A percentile compares a stretch with the other conserved stretches of the same genome.
Conservation (phyloP, 2,888 invertebrate genomes). For the Heteromurus nitidus region DNA sequence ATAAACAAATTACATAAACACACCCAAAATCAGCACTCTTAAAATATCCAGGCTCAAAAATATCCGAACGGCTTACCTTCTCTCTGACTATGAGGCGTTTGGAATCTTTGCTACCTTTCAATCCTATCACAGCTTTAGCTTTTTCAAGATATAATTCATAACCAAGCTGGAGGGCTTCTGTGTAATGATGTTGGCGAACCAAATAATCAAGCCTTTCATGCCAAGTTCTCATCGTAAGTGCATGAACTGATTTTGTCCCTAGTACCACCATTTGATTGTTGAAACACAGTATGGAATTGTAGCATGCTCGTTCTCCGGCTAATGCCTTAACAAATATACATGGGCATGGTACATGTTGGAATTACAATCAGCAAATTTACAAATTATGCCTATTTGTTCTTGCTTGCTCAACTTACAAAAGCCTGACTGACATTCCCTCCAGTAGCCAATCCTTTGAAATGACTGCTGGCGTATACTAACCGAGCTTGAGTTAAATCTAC, state of each 20-base stretch:
- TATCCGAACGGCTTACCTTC: slow-evolving; percentile 74
- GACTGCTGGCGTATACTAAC: slow-evolving; percentile 90
- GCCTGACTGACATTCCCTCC: slow-evolving; percentile 94
- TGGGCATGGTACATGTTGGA: slow-evolving; percentile 45
- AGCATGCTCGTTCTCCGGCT: slow-evolving; percentile 85
- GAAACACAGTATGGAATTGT: slow-evolving; percentile 83
- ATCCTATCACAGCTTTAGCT: slow-evolving; percentile 80
- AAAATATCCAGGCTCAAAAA: background rate
- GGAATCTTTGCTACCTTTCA: slow-evolving; percentile 77
- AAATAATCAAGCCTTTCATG: slow-evolving; percentile 77
- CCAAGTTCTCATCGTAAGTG: slow-evolving; percentile 78
- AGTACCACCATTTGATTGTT: slow-evolving; percentile 83
- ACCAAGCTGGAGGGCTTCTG: slow-evolving; percentile 80
- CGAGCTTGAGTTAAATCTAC: slow-evolving; percentile 88
- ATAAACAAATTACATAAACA: slow-evolving; percentile 15
- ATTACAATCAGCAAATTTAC: background rate
- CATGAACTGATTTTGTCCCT: slow-evolving; percentile 82
- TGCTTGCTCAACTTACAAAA: slow-evolving; percentile 77
- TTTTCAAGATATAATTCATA: slow-evolving; percentile 81
- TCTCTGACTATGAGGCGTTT: slow-evolving; percentile 76
- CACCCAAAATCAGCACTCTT: background rate
- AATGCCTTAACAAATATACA: slow-evolving; percentile 77
- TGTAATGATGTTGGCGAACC: slow-evolving; percentile 78
- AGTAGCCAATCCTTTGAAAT: slow-evolving; percentile 93
- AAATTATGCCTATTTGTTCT: no score